Evolutionary conservation across 2,888 invertebrate species (phyloP).

Genomic region (Campaea margaritaria): DNA sequence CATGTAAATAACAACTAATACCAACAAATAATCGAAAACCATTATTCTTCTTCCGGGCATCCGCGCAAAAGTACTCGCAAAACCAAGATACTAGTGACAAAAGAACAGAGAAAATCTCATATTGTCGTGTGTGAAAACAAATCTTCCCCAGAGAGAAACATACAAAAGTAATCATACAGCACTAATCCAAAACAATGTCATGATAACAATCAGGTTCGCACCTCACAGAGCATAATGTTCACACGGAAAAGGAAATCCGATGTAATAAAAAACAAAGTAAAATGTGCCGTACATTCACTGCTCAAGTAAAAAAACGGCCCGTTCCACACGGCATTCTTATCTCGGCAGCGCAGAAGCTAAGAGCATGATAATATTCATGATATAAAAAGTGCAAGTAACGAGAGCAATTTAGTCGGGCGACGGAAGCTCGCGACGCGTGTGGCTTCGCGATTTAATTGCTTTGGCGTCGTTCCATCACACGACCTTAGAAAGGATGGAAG

Average conservation of each 20-base stretch:
- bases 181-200: slow-evolving; percentile 16
- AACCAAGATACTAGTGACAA: too few species aligned
- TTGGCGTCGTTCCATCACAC: slow-evolving; percentile 74
- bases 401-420: slow-evolving; percentile 61
- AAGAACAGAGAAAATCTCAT: too few species aligned
- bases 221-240: slow-evolving; percentile 7
- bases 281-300: slow-evolving; percentile 1
- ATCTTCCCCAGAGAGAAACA: background rate
- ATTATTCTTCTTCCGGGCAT: too few species aligned
- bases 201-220: slow-evolving; percentile 14
- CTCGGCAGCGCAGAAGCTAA: slow-evolving; percentile 21
- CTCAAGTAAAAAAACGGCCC: slow-evolving; percentile 10
- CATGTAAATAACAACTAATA: too few species aligned
- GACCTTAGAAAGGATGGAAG: slow-evolving; percentile 50
- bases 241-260: slow-evolving; percentile 14
- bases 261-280: slow-evolving; percentile 18
- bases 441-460: slow-evolving; percentile 77
- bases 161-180: slow-evolving; percentile 9
- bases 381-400: slow-evolving; percentile 73
- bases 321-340: slow-evolving; percentile 23
- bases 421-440: slow-evolving; percentile 57
- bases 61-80: too few species aligned
- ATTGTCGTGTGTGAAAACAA: too few species aligned
- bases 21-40: too few species aligned
- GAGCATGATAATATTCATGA: slow-evolving; percentile 37